Evolutionary conservation across 2,113 vertebrate genomes (phyloP), one percentile per base, ranked within the genome.

Genomic region (Callocephalon fimbriatum): DNA sequence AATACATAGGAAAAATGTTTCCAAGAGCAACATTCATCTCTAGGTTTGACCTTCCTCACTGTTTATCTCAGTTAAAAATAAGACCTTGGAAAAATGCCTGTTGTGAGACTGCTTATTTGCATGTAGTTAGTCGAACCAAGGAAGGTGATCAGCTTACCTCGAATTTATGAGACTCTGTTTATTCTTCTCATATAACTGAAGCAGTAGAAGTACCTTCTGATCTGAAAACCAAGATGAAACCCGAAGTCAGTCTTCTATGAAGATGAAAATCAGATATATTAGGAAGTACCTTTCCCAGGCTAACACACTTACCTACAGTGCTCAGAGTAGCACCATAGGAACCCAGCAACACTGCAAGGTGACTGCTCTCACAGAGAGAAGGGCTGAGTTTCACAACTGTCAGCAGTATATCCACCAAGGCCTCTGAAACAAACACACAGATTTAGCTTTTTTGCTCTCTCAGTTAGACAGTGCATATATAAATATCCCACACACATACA

Each of bases 141-240:
- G 21, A 37, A 63, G n/a, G 47, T 26, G 16, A 26, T 86, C 38
- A 31, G 29, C 96, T 92, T 93, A 99, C 98, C 98, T 97, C 94
- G 99, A 99, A 66, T 97, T 98, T 40, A 98, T 40, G 67, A 99
- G 98, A 93, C 99, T 99, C 42, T 98, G 95, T 38, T 97, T 90
- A 95, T 99, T 99, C 95, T 95, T 98, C 95, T 99, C 99, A 71
- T 99, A 99, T 9, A 98, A 97, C 91, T 96, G 98, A n/a, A 99
- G 98, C 10, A 99, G 98, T 26, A 99, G 97, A 26, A 99, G 83
- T 45, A 99, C 97, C 94, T 99, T 99, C 97, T 99, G 99, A 98
- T 99, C 99, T 99, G 95, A 38, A 91, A 91, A 45, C 37, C 38
- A 47, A 35, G 25, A 80, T 53, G 15, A 95, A 80, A 93, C 9